A percentile compares a stretch with the other conserved stretches of the same genome.
These are phyloP conservation scores for Charadrius vociferus DNA, from an alignment of 2,113 vertebrate genomes.

Conservation along the genomic window DNA sequence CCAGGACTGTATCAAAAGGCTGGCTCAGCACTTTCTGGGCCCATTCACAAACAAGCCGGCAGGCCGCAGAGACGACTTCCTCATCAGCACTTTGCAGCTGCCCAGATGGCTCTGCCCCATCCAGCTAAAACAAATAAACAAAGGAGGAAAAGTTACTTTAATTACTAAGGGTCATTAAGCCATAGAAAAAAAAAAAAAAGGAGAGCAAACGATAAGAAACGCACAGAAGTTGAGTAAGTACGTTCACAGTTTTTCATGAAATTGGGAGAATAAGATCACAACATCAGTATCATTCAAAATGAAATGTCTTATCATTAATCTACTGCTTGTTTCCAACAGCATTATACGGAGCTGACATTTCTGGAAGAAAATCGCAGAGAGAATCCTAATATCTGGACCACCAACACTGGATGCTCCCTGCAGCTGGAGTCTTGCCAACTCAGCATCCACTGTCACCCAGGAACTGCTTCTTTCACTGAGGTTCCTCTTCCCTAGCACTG, in stretches of 20 bases:
- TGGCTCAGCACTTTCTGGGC: constrained; percentile 98
- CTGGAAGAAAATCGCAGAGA: not conserved
- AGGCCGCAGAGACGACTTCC: constrained; percentile 91
- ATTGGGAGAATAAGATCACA: not conserved
- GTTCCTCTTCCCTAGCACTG: not conserved
- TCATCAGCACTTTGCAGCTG: constrained; percentile 89
- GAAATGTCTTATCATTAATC: not conserved
- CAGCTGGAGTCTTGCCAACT: not conserved
- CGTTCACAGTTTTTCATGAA: not conserved
- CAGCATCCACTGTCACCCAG: not conserved
- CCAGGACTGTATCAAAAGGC: constrained; percentile 93
- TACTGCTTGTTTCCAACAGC: not conserved
- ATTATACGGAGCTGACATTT: not conserved
- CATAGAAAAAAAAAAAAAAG: not conserved
- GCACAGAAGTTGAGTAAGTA: not conserved
- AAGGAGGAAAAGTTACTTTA: not conserved
- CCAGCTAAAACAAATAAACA: constrained; percentile 80
- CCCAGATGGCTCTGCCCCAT: constrained; percentile 84
- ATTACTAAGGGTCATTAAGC: not conserved
- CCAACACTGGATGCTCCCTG: not conserved
- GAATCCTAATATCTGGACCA: not conserved
- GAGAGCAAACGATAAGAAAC: not conserved
- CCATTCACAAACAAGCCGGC: constrained; percentile 97
- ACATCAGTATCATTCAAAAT: not conserved
- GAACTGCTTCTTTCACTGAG: not conserved